Evolutionary conservation across 2,797 vertebrate genomes (phyloP), one percentile per base, ranked within the genome.

Genomic region (Harpagifer antarcticus): DNA sequence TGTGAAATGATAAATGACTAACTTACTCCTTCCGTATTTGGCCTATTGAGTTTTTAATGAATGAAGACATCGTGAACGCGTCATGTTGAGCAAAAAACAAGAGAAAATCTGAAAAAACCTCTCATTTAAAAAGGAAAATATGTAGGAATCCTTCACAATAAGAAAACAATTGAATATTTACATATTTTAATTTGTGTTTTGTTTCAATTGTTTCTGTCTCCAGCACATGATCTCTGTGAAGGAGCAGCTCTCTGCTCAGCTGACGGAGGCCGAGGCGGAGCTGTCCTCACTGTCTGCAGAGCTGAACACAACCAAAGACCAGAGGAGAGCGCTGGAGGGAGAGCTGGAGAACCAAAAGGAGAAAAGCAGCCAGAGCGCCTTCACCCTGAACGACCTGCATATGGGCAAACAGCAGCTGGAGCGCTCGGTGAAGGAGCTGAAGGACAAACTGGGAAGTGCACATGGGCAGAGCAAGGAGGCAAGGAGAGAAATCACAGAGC

Each of bases 221-320:
- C 76, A 99, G 98, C 97, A 97, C 76, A 80, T 99, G 92, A 96
- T 99, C 93, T 91, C 93, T 1, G 91, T 97, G 84, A 99, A 98
- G 92, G 96, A 98, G 68, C 96, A 97, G 78, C 93, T 98, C 54
- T 94, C 95, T 2, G 93, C 89, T 44, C 96, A 99, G 63, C 93
- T 93, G 72, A 94, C 84, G 43, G 96, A 97, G 74, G 87, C 91
- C 0, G 96, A 97, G 45, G 69, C 40, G 2, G 81, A 95, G 73
- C 74, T 95, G 54, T 83, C 67, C 37, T 88, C 89, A 71, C 85
- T 97, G 68, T 93, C 94, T 43, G 71, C 84, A 3, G 95, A 98
- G 66, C 88, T 97, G 37, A 91, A 88, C 71, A 65, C 83, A 58
- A 91, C 95, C 84, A 94, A 87, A 82, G 91, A 93, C n/a, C 95